Base-by-base conservation (phyloP, 37 sponge, comb jelly and placozoan species). In the Cladorhizidae sp. region DNA sequence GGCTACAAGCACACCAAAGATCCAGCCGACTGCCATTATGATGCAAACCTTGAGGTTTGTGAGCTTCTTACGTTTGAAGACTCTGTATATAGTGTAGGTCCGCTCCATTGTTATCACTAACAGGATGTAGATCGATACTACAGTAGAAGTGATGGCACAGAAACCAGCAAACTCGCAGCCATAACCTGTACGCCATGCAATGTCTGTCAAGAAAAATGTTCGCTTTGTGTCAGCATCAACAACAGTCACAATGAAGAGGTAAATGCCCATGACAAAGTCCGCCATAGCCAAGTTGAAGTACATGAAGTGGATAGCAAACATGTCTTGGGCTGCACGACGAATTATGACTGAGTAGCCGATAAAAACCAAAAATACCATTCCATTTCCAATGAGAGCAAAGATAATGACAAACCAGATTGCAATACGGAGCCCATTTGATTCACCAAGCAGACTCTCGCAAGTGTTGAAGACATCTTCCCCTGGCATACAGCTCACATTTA, bases 101-200 rank as follows among this genome's bases (percentile, higher is more conserved):
- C 93, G 71, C 57, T 93, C 93, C 20, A 85, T 21, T 0, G 93
- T 93, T 57, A 93, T 89, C 41, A 89, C 80, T 0, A 77, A 38
- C 39, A 93, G 84, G 0, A 79, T 78, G 36, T 67, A 89, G 22
- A 89, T 70, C 23, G 93, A 92, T 40, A 88, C 51, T 9, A 70
- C 23, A 2, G 73, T 85, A 26, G 89, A 83, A 7, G 71, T 28
- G 39, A 92, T 84, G 31, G 93, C 93, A 76, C 73, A 80, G 78
- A 92, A 88, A 23, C 93, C 93, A 8, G 85, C 76, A 68, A 85
- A 81, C 11, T 72, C 49, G 57, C 93, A 92, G 6, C 78, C 86
- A 32, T 32, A n/a, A 12, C 83, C 62, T 9, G 64, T 88, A 28
- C 81, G 57, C 93, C 93, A 93, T 0, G 41, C 76, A 11, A 85